Evolutionary conservation across 2,797 vertebrate genomes (phyloP).

Genomic region (Syndactyla subalaris): DNA sequence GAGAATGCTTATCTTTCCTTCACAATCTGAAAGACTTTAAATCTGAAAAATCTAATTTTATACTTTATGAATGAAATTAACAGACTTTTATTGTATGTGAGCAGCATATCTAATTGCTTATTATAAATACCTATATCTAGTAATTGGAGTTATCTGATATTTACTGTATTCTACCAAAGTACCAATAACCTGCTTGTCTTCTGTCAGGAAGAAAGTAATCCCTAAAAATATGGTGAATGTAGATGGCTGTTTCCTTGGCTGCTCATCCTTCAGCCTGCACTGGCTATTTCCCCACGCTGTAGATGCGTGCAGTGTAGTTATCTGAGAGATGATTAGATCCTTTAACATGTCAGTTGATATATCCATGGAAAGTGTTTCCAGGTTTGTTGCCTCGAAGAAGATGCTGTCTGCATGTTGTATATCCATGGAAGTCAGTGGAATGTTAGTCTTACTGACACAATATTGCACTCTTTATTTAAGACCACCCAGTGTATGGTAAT

Average conservation of each 20-base stretch:
- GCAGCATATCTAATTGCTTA: background rate
- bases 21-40: background rate
- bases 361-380: background rate
- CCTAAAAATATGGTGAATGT: background rate
- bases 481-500: background rate
- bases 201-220: background rate
- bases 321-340: background rate
- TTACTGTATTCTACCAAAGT: background rate
- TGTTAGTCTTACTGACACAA: background rate
- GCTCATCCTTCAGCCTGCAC: rapidly evolving
- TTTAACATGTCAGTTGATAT: background rate
- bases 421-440: background rate
- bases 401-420: background rate
- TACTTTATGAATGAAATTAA: background rate
- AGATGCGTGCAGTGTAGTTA: background rate
- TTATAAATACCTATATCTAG: background rate
- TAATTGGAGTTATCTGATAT: background rate
- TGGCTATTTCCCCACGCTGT: background rate
- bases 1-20: background rate
- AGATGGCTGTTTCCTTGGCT: rapidly evolving
- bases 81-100: background rate
- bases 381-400: background rate
- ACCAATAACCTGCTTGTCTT: background rate
- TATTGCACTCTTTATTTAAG: background rate
- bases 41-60: background rate